These are phyloP conservation scores for Zalophus californianus DNA, from an alignment of 2,797 vertebrate genomes.

Conservation along the genomic window DNA sequence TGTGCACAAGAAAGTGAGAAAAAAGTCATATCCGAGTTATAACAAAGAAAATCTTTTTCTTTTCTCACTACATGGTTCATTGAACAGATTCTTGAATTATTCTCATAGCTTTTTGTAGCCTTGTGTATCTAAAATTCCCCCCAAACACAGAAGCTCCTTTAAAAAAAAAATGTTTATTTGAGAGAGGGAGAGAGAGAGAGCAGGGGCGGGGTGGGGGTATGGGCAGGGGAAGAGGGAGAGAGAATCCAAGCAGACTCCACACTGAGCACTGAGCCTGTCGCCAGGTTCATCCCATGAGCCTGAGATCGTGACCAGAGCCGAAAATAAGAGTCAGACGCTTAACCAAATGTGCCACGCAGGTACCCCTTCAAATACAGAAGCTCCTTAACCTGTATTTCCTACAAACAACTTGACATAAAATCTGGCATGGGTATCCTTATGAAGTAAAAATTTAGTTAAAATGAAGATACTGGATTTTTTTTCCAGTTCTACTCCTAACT, in stretches of 20 bases:
- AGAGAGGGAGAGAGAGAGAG: neutral
- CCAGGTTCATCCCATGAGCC: neutral
- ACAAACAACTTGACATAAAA: conserved; percentile 1
- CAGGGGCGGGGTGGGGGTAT: too few species aligned
- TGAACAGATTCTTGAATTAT: conserved; percentile 40
- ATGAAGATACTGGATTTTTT: neutral
- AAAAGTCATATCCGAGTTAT: neutral
- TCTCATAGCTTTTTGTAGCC: neutral
- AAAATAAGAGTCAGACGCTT: neutral
- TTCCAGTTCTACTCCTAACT: neutral
- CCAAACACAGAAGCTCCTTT: neutral
- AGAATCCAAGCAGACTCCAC: neutral
- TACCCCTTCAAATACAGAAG: neutral
- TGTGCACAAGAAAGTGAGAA: conserved; percentile 2
- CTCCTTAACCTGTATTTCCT: neutral
- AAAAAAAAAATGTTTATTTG: neutral
- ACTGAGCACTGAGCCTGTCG: neutral
- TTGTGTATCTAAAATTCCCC: conserved; percentile 18
- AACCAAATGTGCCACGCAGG: neutral
- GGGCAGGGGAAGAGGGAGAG: neutral
- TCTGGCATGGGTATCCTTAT: neutral
- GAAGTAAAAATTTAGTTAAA: conserved; percentile 18
- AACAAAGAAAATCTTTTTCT: conserved; percentile 28
- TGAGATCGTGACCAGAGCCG: neutral
- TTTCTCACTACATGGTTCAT: conserved; percentile 9